Conservation (phyloP, 2,888 invertebrate species). For the Andrena marginata region DNA sequence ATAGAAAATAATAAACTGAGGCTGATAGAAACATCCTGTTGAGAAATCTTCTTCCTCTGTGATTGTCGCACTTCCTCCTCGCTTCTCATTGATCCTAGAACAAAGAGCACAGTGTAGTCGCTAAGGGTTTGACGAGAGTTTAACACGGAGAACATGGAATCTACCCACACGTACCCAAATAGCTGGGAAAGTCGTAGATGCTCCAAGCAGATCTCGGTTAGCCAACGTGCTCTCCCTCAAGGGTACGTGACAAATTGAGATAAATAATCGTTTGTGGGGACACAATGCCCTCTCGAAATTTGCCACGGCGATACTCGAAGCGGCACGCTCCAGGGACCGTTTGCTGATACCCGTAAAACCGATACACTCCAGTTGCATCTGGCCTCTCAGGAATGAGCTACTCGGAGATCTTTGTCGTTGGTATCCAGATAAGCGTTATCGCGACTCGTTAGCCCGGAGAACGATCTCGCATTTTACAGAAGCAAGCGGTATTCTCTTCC, state of each 20-base stretch:
- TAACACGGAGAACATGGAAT: too few species aligned
- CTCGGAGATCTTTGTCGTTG: conserved; percentile 35
- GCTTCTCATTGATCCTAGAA: too few species aligned
- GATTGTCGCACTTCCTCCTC: too few species aligned
- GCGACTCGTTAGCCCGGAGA: neutral
- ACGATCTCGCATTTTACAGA: neutral
- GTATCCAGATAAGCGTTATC: neutral
- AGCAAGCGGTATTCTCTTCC: too few species aligned
- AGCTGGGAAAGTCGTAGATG: neutral
- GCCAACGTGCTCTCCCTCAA: conserved; percentile 21
- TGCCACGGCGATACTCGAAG: conserved; percentile 77
- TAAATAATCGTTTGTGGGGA: conserved; percentile 80
- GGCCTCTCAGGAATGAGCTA: conserved; percentile 28
- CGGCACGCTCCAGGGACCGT: conserved; percentile 69
- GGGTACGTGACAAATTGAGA: conserved; percentile 81
- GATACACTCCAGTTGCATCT: conserved; percentile 61
- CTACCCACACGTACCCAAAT: too few species aligned
- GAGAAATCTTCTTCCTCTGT: too few species aligned
- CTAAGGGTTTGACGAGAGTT: too few species aligned
- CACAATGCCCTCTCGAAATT: conserved; percentile 79
- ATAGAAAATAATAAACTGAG: too few species aligned
- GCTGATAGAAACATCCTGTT: too few species aligned
- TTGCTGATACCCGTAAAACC: conserved; percentile 59
- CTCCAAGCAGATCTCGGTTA: conserved; percentile 30
- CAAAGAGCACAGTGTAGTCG: too few species aligned